phyloP scores from a whole-genome alignment of 2,888 invertebrate species.

The Nomada fucata region DNA sequence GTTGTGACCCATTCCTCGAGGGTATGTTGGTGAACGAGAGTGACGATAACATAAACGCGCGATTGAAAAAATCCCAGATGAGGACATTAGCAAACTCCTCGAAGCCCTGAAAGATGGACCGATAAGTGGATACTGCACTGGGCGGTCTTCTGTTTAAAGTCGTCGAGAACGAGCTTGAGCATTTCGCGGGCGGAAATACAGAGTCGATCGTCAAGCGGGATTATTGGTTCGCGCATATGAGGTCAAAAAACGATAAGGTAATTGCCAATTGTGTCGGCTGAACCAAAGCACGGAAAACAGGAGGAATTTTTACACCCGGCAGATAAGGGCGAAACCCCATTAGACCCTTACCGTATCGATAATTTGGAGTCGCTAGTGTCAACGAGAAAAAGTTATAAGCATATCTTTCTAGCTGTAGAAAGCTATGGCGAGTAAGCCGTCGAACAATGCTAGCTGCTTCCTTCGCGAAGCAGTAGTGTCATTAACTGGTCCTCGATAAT shows the following conservation, averaged over 20 bases:
- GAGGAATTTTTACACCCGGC: slow-evolving; percentile 4
- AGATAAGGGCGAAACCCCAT: background rate
- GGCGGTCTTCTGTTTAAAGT: background rate
- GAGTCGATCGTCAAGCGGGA: background rate
- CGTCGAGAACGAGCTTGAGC: background rate
- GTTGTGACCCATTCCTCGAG: background rate
- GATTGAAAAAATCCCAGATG: slow-evolving; percentile 5
- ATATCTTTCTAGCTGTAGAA: slow-evolving; percentile 11
- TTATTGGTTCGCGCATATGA: background rate
- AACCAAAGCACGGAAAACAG: background rate
- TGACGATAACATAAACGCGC: slow-evolving; percentile 1
- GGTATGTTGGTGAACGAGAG: background rate
- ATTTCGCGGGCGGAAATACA: background rate
- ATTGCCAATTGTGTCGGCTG: background rate
- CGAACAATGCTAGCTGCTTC: no score
- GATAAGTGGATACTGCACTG: background rate
- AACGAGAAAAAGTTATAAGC: background rate
- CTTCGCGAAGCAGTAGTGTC: no score
- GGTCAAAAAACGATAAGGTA: background rate
- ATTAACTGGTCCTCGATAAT: no score
- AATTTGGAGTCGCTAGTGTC: background rate
- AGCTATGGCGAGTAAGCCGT: no score
- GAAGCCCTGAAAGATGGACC: background rate
- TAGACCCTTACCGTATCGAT: slow-evolving; percentile 5
- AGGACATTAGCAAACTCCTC: background rate